Evolutionary conservation across 2,113 vertebrate species (phyloP).

Genomic region (Gavialis gangeticus): DNA sequence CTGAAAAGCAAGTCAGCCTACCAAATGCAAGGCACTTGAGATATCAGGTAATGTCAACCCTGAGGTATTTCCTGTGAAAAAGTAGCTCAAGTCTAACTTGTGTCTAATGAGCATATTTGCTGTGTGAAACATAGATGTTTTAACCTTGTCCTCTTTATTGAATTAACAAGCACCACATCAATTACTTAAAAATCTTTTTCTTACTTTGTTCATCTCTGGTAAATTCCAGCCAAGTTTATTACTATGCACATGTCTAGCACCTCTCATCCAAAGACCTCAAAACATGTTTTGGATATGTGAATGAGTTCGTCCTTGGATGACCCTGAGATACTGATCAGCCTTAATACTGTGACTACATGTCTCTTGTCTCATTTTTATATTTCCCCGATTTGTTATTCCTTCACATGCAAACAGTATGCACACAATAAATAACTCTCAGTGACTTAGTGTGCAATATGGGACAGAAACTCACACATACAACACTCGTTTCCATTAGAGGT

Average conservation of each 20-base stretch:
- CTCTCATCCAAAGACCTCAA: not conserved
- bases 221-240: not conserved
- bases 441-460: too few relatives aligned
- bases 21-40: not conserved
- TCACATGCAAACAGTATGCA: too few relatives aligned
- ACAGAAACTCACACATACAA: too few relatives aligned
- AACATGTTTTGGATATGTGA: not conserved
- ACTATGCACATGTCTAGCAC: not conserved
- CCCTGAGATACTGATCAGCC: fast-evolving
- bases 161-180: not conserved
- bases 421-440: too few relatives aligned
- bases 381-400: not conserved
- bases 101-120: not conserved
- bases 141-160: not conserved
- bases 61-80: not conserved
- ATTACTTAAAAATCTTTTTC: not conserved
- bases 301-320: not conserved
- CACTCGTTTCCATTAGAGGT: too few relatives aligned
- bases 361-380: not conserved
- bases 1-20: not conserved
- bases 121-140: not conserved
- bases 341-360: not conserved
- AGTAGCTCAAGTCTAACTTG: not conserved
- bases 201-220: not conserved
- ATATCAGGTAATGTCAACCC: not conserved